These are phyloP conservation scores for Epinephelus awoara DNA, from an alignment of 2,797 vertebrate genomes.

Conservation along the genomic window DNA sequence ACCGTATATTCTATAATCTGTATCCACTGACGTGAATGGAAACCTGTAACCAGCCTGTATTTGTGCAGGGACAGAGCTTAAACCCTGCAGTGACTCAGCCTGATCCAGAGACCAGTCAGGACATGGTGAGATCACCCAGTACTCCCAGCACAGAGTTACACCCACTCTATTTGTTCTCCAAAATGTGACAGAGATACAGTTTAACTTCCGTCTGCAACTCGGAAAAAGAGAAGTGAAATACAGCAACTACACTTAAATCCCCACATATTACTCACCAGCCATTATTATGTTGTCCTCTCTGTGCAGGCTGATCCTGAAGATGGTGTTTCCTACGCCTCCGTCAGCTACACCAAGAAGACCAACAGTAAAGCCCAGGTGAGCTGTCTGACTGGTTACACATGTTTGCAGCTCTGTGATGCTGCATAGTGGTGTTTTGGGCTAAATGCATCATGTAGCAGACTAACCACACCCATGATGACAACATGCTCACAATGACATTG, in stretches of 20 bases:
- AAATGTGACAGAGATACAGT: background rate
- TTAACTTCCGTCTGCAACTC: background rate
- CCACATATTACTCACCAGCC: background rate
- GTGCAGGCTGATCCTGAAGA: constrained; percentile 13
- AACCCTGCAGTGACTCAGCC: background rate
- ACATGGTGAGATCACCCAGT: constrained; percentile 9
- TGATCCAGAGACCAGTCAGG: background rate
- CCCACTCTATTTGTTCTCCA: background rate
- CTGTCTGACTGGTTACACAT: background rate
- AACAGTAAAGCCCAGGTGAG: background rate
- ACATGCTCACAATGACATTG: too few relatives aligned
- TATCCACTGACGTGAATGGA: background rate
- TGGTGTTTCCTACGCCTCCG: constrained; percentile 15
- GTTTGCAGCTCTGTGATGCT: background rate
- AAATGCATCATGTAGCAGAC: too few relatives aligned
- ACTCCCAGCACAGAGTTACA: background rate
- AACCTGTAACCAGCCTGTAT: background rate
- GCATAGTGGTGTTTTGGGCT: too few relatives aligned
- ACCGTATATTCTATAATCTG: background rate
- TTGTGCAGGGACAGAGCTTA: constrained; percentile 5
- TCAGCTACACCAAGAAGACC: constrained; percentile 16
- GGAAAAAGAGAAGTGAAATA: background rate
- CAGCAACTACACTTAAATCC: accelerated
- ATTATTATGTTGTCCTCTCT: background rate
- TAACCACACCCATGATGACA: too few relatives aligned